Base-by-base conservation (phyloP, 2,888 invertebrate species). In the Perdita meconis region DNA sequence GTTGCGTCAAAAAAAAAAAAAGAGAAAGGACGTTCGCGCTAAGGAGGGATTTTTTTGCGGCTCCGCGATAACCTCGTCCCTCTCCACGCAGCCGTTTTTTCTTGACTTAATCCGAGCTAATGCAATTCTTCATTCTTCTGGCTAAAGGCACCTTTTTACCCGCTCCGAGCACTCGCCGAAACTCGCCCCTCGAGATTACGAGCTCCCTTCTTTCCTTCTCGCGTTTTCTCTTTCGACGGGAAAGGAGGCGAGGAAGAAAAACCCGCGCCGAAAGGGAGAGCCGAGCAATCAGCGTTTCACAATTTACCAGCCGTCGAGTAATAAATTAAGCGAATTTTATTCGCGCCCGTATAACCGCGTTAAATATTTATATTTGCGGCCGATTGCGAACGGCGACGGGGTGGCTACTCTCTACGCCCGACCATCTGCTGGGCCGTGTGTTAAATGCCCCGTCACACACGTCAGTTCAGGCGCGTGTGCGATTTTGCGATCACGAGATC, bases 311-410 rank as follows among this genome's bases (percentile, higher is more conserved):
- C 71, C 81, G 70, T 71, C 75, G 56, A 67, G 81, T 79, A 79
- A 84, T 83, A 83, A 86, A 87, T 84, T 85, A 82, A 83, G 69
- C 74, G 81, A 84, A 84, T 87, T 87, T 87, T 82, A 88, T 85
- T 82, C 85, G 66, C 77, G 70, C 72, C 78, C 64, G 73, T 75
- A 86, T 86, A 84, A 88, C 75, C 78, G 75, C 81, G 81, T 87
- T 87, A 88, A 88, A 87, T 87, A 87, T 87, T 87, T 87, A 87
- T 86, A 85, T 83, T 82, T 78, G 79, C 63, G 72, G 80, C 68
- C 79, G 82, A 80, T 82, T 68, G 75, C 80, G 78, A 81, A 72
- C 68, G 71, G 63, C 65, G 75, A 26, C 72, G 36, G 61, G 70
- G 53, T 8, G 13, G 13, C 51, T 44, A 47, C 72, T 57, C 69